A percentile compares a stretch with the other conserved stretches of the same genome.
Conservation (phyloP, 2,888 invertebrate genomes). For the Digitonthophagus gazella region DNA sequence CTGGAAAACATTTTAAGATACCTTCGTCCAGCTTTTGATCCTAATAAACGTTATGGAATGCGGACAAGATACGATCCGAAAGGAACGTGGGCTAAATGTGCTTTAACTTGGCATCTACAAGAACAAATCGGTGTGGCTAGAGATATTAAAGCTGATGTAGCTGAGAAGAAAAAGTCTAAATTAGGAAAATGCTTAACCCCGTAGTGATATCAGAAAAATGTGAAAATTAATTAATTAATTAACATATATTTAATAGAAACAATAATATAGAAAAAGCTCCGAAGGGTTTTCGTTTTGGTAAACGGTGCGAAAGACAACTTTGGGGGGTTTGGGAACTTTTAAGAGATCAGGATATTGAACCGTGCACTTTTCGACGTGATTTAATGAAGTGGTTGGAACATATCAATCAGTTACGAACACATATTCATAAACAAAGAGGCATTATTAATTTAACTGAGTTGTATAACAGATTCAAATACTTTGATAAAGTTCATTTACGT, state of each 20-base stretch:
- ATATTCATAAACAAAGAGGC: constrained; percentile 41
- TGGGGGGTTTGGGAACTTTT: constrained; percentile 53
- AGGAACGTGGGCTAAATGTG: constrained; percentile 54
- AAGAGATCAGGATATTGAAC: constrained; percentile 38
- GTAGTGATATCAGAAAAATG: no score
- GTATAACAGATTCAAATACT: constrained; percentile 37
- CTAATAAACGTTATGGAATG: constrained; percentile 53
- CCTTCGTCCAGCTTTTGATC: constrained; percentile 48
- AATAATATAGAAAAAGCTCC: constrained; percentile 54
- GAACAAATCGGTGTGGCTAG: constrained; percentile 46
- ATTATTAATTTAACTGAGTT: constrained; percentile 39
- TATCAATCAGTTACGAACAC: constrained; percentile 51
- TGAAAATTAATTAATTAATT: no score
- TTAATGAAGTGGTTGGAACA: constrained; percentile 53
- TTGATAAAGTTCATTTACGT: constrained; percentile 42
- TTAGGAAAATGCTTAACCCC: constrained; percentile 53
- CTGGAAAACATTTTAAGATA: constrained; percentile 43
- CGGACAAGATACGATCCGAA: constrained; percentile 52
- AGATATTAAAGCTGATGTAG: constrained; percentile 51
- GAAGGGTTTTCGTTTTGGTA: constrained; percentile 54
- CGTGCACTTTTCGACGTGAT: constrained; percentile 46
- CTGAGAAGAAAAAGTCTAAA: constrained; percentile 45
- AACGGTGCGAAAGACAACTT: constrained; percentile 43
- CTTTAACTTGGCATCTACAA: constrained; percentile 47
- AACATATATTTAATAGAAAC: no score